phyloP scores from a whole-genome alignment of 2,113 vertebrate species.

The Chroicocephalus ridibundus region DNA sequence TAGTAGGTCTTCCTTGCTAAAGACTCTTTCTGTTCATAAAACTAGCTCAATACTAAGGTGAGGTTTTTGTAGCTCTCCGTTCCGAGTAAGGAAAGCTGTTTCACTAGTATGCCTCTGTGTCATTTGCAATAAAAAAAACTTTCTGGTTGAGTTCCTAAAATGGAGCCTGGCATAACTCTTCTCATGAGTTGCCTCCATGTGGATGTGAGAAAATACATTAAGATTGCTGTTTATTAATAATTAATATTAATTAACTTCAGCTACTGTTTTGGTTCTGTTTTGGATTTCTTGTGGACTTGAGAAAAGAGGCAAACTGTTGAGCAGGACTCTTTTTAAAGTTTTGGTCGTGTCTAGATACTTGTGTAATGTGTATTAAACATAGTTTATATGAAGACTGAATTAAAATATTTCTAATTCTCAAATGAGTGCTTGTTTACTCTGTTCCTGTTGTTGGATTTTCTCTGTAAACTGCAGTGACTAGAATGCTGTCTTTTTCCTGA shows the following conservation, averaged over 20 bases:
- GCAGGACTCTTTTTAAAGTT: not conserved
- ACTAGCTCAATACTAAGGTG: not conserved
- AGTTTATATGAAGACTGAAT: conserved; percentile 3
- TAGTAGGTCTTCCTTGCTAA: not conserved
- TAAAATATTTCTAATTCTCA: conserved; percentile 28
- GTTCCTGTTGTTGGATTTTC: not conserved
- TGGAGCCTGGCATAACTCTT: not conserved
- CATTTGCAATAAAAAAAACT: not conserved
- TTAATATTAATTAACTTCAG: not conserved
- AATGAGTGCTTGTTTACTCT: not conserved
- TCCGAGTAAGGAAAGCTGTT: not conserved
- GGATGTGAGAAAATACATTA: not conserved
- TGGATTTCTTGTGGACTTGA: not conserved
- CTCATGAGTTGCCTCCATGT: not conserved
- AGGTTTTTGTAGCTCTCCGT: not conserved
- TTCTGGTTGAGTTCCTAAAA: not conserved
- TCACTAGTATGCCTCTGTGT: not conserved
- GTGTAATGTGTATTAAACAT: not conserved
- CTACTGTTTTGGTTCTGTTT: not conserved
- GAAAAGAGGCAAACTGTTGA: not conserved
- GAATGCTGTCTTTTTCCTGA: not conserved
- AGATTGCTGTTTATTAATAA: not conserved
- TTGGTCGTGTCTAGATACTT: not conserved
- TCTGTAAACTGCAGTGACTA: not conserved
- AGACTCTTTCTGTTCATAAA: not conserved